Base-by-base conservation (phyloP, 2,113 vertebrate species). In the Helogale parvula region DNA sequence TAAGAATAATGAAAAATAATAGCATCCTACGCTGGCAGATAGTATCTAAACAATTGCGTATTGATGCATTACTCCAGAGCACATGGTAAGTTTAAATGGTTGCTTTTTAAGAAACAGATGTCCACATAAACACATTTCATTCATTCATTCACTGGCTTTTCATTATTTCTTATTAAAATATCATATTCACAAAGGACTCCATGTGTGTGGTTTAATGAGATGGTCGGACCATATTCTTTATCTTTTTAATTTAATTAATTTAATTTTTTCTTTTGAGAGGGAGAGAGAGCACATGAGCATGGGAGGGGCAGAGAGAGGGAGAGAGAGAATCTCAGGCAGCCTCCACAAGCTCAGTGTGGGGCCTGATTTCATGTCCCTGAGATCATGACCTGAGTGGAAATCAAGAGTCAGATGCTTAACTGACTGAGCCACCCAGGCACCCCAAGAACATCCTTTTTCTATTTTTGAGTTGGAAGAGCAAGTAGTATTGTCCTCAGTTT, bases 91-190 rank as follows among this genome's bases (percentile, higher is more conserved):
- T 65, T 57, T 86, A 89, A 85, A 52, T 38, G 27, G 14, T 88
- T 88, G 6, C 31, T 82, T 91, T 93, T 52, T 66, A 66, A 77
- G 38, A 81, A 91, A 65, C 0, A 52, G 15, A 60, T 81, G 69
- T 71, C 41, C 45, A n/a, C 17, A 54, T 23, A 82, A 50, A 92
- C 14, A 65, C 16, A 29, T 41, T 71, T 9, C 31, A 31, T 41
- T 79, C 27, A 47, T 57, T 57, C 54, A 57, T 57, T 57, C 13
- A 25, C 11, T 63, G 11, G 16, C 21, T n/a, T 94, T 88, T 79
- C 47, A 80, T n/a, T 87, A 74, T 94, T 90, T 29, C 52, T 96
- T 65, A 52, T 63, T 95, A 77, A 81, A 77, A 68, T 41, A 31
- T 63, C 90, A 52, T 50, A 27, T 69, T 89, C 47, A 27, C 33